Evolutionary conservation across 2,797 vertebrate species (phyloP), one percentile per base, ranked within the genome.

Genomic region (Linurgus olivaceus): DNA sequence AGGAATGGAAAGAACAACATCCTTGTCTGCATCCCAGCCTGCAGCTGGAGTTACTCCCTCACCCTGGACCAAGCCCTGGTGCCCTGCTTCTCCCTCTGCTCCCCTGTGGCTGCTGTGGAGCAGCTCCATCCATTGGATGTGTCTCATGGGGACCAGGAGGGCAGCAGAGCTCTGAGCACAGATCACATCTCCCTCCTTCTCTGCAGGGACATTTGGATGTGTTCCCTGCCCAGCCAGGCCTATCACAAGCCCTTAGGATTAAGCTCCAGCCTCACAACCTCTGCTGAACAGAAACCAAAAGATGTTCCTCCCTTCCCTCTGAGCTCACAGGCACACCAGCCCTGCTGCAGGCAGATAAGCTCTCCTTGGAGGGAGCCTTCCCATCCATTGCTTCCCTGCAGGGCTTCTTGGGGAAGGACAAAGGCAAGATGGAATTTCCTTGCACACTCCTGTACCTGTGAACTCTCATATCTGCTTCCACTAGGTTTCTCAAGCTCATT

Each of bases 1-100:
- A 84, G 91, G 89, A 93, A 92, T 93, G 70, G 42, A 42, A 70
- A 91, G 93, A 95, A 81, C 82, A 94, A 96, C 87, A 95, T 96
- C 90, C 85, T 91, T 37, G 61, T 88, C 73, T 88, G 70, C 78
- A 90, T 94, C 85, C 62, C 8, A 89, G 81, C 92, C 88, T 59
- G 73, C 73, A 75, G 85, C 52, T 62, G 13, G 28, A 83, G 88
- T 42, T 71, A 35, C 55, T 83, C 90, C 55, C 71, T 95, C 29
- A 8, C 3, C 1, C 51, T 63, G 81, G 66, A 73, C 58, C 75
- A 86, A 12, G 47, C 66, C 78, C 3, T 3, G 24, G 78, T 19
- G 85, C 54, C 81, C 75, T 73, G 7, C 55, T 88, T 45, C 55
- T 61, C 47, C 24, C 82, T 40, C 2, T 77, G 76, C 63, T 96